Conservation (phyloP, 1,140 invertebrate species). For the Druon quercuslanigerum region DNA sequence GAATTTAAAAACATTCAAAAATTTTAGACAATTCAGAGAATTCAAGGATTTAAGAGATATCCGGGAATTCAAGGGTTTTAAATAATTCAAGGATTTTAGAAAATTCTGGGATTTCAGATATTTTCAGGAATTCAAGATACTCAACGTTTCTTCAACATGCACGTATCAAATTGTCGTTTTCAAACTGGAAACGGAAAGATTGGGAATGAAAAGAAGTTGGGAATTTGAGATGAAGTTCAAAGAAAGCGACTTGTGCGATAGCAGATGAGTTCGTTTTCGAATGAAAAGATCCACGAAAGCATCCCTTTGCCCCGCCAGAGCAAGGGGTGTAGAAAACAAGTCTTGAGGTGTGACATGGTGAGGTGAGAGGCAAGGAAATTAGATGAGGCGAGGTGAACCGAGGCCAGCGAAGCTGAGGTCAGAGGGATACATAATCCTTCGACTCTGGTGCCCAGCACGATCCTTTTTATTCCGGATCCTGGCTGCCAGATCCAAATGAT, state of each 20-base stretch:
- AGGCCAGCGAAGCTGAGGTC: constrained; percentile 44
- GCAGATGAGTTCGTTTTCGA: background rate
- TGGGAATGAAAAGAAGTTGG: background rate
- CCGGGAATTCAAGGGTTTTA: no score
- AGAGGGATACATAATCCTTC: constrained; percentile 59
- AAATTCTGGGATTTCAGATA: no score
- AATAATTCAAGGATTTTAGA: no score
- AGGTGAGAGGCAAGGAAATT: constrained; percentile 29
- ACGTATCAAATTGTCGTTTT: no score
- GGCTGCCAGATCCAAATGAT: constrained; percentile 41
- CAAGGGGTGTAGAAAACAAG: constrained; percentile 21
- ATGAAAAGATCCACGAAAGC: constrained; percentile 33
- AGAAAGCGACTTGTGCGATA: background rate
- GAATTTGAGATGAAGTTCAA: background rate
- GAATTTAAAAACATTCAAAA: no score
- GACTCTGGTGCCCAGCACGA: constrained; percentile 56
- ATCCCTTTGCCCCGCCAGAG: background rate
- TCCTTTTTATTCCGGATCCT: constrained; percentile 52
- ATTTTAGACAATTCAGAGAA: no score
- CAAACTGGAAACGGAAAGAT: no score
- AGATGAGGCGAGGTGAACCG: constrained; percentile 24
- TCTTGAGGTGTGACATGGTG: constrained; percentile 31
- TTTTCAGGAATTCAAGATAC: no score
- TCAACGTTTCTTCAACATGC: no score
- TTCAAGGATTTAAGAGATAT: no score